Evolutionary conservation across 2,888 invertebrate genomes (phyloP).

Genomic region (Salticus scenicus): DNA sequence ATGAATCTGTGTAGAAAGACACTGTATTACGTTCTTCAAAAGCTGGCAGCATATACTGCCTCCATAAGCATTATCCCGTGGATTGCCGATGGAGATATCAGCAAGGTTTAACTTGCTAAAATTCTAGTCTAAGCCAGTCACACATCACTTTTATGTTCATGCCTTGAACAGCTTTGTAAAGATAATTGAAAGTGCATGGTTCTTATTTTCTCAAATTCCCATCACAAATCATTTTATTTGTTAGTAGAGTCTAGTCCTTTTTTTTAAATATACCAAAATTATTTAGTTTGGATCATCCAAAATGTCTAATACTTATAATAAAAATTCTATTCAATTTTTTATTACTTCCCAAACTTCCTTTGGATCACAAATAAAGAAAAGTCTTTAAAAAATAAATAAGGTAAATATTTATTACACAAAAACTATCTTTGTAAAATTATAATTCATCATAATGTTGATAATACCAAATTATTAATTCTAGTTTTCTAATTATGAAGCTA

Average conservation of each 20-base stretch:
- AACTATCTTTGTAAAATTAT: too few species aligned
- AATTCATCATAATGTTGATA: too few species aligned
- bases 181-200: conserved; percentile 3
- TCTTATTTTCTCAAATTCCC: conserved; percentile 6
- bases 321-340: too few species aligned
- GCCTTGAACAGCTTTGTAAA: conserved; percentile 29
- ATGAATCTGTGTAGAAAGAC: conserved; percentile 73
- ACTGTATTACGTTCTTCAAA: background rate
- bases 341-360: too few species aligned
- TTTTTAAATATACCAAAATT: background rate
- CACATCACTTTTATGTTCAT: conserved; percentile 47
- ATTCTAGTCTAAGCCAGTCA: conserved; percentile 56
- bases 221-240: conserved; percentile 31
- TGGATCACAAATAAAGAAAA: too few species aligned
- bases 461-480: too few species aligned
- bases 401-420: too few species aligned
- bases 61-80: conserved; percentile 2
- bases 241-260: conserved; percentile 58
- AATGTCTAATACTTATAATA: too few species aligned
- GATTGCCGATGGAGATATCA: conserved; percentile 30
- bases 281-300: background rate
- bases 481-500: too few species aligned
- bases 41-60: conserved; percentile 10
- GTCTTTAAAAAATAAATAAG: too few species aligned
- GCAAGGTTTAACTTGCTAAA: conserved; percentile 53